Percentiles rank a stretch among this genome's conserved stretches.
phyloP scores from a whole-genome alignment of 1,140 invertebrate species.

The Dicyema japonicum region DNA sequence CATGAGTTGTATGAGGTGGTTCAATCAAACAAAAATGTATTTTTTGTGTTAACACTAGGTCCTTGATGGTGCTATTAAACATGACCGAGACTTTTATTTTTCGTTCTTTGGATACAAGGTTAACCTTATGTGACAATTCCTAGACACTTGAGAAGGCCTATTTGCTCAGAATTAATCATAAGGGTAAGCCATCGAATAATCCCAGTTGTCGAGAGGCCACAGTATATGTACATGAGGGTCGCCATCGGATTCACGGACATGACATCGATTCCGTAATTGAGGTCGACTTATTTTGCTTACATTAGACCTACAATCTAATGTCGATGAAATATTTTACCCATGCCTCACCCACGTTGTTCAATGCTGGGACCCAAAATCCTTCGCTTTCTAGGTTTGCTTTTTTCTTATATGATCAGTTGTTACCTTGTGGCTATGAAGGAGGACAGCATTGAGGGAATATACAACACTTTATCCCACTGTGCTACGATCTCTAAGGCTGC shows the following conservation, averaged over 20 bases:
- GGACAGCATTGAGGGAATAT: constrained; percentile 94
- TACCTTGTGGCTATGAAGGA: constrained; percentile 71
- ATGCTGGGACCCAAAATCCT: constrained; percentile 47
- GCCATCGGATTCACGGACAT: constrained; percentile 63
- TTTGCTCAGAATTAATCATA: constrained; percentile 57
- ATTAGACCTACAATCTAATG: constrained; percentile 60
- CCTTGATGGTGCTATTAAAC: constrained; percentile 76
- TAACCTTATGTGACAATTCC: constrained; percentile 6
- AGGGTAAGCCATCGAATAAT: constrained; percentile 26
- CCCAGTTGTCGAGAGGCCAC: constrained; percentile 60
- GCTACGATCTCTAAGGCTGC: constrained; percentile 80
- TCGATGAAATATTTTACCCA: constrained; percentile 76
- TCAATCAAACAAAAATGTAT: constrained; percentile 41
- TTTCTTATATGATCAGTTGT: constrained; percentile 29
- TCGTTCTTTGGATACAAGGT: constrained; percentile 94
- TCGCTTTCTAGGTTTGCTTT: constrained; percentile 40
- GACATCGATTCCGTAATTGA: constrained; percentile 57
- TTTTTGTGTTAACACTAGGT: constrained; percentile 12
- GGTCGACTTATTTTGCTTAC: too few relatives aligned
- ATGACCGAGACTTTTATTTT: constrained; percentile 78
- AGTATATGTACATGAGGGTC: constrained; percentile 80
- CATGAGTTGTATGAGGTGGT: constrained; percentile 47
- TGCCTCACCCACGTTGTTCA: constrained; percentile 70
- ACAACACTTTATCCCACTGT: constrained; percentile 59
- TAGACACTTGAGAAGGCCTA: constrained; percentile 71